These are phyloP conservation scores for Bombycilla garrulus DNA, from an alignment of 2,113 vertebrate species.

Conservation along the genomic window DNA sequence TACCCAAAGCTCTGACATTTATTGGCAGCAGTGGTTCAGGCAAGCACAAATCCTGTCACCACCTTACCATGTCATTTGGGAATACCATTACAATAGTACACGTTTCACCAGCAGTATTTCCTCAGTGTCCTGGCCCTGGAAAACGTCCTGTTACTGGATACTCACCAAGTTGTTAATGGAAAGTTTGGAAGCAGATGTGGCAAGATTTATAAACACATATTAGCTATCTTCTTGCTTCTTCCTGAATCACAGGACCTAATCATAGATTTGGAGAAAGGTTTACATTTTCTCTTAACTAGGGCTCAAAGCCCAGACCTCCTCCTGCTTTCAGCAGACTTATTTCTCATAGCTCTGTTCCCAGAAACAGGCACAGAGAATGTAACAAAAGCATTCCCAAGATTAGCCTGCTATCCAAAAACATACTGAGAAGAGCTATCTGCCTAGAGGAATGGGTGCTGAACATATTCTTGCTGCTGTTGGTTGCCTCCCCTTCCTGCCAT, in stretches of 20 bases:
- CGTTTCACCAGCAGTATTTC: neutral
- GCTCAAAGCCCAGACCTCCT: neutral
- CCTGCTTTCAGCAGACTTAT: neutral
- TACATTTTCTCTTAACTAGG: neutral
- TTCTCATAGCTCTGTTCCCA: neutral
- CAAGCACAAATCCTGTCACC: neutral
- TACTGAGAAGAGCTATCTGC: neutral
- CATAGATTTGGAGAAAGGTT: neutral
- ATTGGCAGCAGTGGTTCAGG: neutral
- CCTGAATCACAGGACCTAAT: neutral
- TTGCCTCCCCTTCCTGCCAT: neutral
- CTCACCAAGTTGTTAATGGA: slow-evolving; percentile 24
- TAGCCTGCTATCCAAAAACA: neutral
- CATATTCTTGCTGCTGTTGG: neutral
- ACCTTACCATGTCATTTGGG: neutral
- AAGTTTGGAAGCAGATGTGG: slow-evolving; percentile 19
- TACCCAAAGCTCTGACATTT: neutral
- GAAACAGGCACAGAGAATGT: neutral
- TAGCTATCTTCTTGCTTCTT: neutral
- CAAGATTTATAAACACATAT: neutral
- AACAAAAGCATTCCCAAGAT: neutral
- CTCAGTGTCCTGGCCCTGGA: neutral
- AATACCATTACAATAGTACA: neutral
- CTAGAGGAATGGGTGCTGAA: neutral
- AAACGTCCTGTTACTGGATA: slow-evolving; percentile 7